A percentile compares a stretch with the other conserved stretches of the same genome.
phyloP scores from a whole-genome alignment of 2,888 invertebrate genomes.

The Carterocephalus palaemon region DNA sequence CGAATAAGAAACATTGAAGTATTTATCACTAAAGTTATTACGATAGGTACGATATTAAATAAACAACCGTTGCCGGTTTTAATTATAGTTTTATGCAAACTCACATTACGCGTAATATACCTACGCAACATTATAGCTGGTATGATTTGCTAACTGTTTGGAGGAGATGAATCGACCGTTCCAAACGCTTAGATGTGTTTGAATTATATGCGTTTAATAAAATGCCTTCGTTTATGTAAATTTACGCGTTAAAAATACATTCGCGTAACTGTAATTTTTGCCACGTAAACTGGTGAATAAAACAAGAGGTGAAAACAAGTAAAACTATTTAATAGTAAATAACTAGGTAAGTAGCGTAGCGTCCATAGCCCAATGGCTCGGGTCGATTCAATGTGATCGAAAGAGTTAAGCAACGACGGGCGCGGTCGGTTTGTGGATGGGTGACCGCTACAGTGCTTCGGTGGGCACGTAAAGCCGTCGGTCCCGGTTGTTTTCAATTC shows the following conservation, averaged over 20 bases:
- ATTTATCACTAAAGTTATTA: constrained; percentile 10
- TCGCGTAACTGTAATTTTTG: no score
- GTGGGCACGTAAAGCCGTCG: no score
- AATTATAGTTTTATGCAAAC: constrained; percentile 14
- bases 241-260: not conserved
- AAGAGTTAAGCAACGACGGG: no score
- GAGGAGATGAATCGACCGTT: constrained; percentile 10
- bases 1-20: constrained; percentile 11
- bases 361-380: no score
- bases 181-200: constrained; percentile 4
- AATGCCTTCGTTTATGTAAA: constrained; percentile 1
- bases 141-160: constrained; percentile 18
- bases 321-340: no score
- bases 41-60: not conserved
- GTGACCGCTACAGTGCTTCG: no score
- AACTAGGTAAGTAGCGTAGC: no score
- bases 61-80: constrained; percentile 17
- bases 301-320: no score
- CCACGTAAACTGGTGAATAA: no score
- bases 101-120: constrained; percentile 10
- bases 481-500: no score
- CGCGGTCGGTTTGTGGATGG: no score
- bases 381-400: no score
- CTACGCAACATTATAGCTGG: not conserved
- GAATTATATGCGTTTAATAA: constrained; percentile 14